These are phyloP conservation scores for Oncorhynchus nerka DNA, from an alignment of 2,113 vertebrate genomes.

Conservation along the genomic window DNA sequence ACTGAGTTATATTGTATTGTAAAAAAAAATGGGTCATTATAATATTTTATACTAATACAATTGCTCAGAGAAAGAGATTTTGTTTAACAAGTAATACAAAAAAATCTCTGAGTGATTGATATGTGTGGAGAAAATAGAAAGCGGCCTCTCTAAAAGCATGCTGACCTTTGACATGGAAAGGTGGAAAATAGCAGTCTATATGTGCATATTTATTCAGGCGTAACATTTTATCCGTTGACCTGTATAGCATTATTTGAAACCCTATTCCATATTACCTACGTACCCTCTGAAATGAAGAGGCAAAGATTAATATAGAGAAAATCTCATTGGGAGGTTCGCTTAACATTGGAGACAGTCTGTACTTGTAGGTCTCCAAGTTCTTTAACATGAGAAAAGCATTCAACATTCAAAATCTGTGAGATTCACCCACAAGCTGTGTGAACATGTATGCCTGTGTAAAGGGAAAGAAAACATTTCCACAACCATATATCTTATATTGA, in stretches of 20 bases:
- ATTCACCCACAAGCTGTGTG: neutral
- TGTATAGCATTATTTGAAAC: conserved; percentile 1
- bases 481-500: neutral
- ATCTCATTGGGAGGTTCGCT: neutral
- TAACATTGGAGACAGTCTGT: neutral
- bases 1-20: too few species aligned
- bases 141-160: conserved; percentile 25
- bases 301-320: neutral
- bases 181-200: conserved; percentile 47
- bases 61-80: neutral
- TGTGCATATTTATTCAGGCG: conserved; percentile 48
- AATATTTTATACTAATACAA: neutral
- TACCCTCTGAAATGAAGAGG: neutral
- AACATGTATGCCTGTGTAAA: neutral
- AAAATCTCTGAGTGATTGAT: neutral
- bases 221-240: conserved; percentile 13
- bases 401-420: neutral
- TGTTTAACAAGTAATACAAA: too few species aligned
- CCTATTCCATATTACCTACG: conserved; percentile 5
- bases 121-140: conserved; percentile 4
- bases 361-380: neutral
- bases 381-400: neutral
- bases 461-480: neutral
- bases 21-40: too few species aligned
- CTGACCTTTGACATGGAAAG: conserved; percentile 31